Base-by-base conservation (phyloP, 1,140 invertebrate species). In the Agrilus planipennis region DNA sequence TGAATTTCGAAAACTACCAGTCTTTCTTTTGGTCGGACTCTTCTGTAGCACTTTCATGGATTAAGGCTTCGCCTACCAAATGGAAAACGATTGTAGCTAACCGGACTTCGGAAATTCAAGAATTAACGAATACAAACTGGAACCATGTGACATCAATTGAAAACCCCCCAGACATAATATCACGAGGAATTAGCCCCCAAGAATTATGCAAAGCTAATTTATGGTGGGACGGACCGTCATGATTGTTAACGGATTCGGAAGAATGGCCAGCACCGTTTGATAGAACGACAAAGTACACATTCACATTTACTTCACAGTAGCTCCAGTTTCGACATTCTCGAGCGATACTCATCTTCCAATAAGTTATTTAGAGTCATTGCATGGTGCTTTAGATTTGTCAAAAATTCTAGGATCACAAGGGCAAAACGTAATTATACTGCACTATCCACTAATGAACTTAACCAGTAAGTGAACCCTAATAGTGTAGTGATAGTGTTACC, bases 21-120 rank as follows among this genome's bases (percentile, higher is more conserved):
- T n/a, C n/a, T n/a, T n/a, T n/a, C n/a, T 62, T 55, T 42, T 65
- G 63, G 62, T 57, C 52, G 0, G 58, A 67, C 39, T 64, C 61
- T 1, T 63, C 52, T 0, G 53, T 64, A 1, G 58, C 62, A 1
- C 34, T 65, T 16, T 46, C 47, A 3, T 67, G 63, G 64, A 45
- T 65, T 11, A 52, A 46, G 16, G 47, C 42, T 22, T 39, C 49
- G 5, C 58, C 62, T 7, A 44, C 39, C 34, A 23, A 38, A 18
- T 55, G 58, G 41, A 54, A 53, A 35, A 52, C 53, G 0, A 65
- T 63, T 34, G 55, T 59, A 0, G 53, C 52, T 0, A 68, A 67
- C 54, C 39, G 62, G n/a, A 58, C 64, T 0, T 19, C 50, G 0
- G 39, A 55, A 42, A 63, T 66, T 23, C 48, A 53, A 32, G 36